Base-by-base conservation (phyloP, 2,113 vertebrate genomes). In the Columba janthina region DNA sequence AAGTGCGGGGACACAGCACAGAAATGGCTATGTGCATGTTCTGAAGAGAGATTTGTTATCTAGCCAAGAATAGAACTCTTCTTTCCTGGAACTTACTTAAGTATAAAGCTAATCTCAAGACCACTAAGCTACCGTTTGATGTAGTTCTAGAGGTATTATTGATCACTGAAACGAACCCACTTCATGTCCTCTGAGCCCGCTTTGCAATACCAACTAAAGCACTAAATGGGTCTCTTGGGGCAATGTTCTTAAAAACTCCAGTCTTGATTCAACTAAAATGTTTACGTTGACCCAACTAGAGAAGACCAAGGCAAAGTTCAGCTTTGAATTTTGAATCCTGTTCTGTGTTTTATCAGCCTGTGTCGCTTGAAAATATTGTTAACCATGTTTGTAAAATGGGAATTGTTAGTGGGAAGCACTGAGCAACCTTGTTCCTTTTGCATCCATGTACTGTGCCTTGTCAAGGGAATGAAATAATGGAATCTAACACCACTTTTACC, bases 381-480 rank as follows among this genome's bases (percentile, higher is more conserved):
- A 50, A 83, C 16, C 46, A 10, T 11, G 5, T 79, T 58, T 72
- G 17, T 51, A 20, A 75, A 75, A 48, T 29, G 29, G 44, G 16
- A 71, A 36, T 64, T 86, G 10, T 64, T 61, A 73, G 11, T 28
- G 40, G 19, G 38, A 61, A 42, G n/a, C 12, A 8, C 31, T 34
- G 36, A 19, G 25, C 69, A 74, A 28, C 24, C 10, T 73, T 58
- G 22, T 38, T 69, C 28, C 8, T 54, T 0, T 46, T 91, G 17
- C 34, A 78, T 26, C 32, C 19, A 13, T 79, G 1, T 16, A 22
- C 10, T 9, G 5, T 16, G 9, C 34, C 22, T 75, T 0, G 0
- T 64, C 12, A 13, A 31, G 26, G 31, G 26, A 53, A 13, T 31
- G 26, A 42, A 53, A 12, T 38, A 0, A 38, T 32, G 2, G 29